Conservation (phyloP, 2,113 vertebrate genomes). For the Pao palembangensis region DNA sequence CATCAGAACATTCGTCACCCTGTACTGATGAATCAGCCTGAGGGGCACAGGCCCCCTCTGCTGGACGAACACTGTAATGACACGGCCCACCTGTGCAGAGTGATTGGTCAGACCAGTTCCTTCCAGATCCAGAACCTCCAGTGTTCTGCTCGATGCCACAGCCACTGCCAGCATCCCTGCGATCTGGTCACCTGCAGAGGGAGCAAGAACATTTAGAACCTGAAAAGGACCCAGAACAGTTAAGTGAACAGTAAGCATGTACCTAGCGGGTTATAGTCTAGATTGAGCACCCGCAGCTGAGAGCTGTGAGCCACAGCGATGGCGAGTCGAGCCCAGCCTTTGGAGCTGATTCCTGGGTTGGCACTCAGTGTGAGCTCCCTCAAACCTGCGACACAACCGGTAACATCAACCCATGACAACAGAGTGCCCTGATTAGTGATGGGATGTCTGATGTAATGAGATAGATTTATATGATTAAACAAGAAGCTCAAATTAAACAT, state of each 20-base stretch:
- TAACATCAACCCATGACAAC: neutral
- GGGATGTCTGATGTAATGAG: neutral
- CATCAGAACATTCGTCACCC: neutral
- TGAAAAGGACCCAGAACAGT: neutral
- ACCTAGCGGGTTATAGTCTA: conserved; percentile 97
- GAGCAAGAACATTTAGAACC: neutral
- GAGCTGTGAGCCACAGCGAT: conserved; percentile 96
- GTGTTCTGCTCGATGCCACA: conserved; percentile 92
- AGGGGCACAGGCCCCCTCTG: neutral
- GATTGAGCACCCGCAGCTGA: conserved; percentile 89
- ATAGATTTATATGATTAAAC: too few relatives aligned
- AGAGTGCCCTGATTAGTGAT: neutral
- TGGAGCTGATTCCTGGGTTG: conserved; percentile 88
- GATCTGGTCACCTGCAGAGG: conserved; percentile 85
- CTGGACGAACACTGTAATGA: conserved; percentile 6
- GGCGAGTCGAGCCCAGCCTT: conserved; percentile 89
- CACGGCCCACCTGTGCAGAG: conserved; percentile 84
- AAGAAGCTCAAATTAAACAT: too few relatives aligned
- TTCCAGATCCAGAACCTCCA: conserved; percentile 93
- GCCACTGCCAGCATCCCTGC: conserved; percentile 93
- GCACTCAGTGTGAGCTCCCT: conserved; percentile 93
- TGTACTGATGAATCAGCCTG: neutral
- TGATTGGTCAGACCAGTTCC: conserved; percentile 94
- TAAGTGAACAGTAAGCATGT: neutral
- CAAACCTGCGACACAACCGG: conserved; percentile 73